A percentile compares a stretch with the other conserved stretches of the same genome.
phyloP scores from a whole-genome alignment of 2,888 invertebrate species.

The Zygogramma bicolorata region DNA sequence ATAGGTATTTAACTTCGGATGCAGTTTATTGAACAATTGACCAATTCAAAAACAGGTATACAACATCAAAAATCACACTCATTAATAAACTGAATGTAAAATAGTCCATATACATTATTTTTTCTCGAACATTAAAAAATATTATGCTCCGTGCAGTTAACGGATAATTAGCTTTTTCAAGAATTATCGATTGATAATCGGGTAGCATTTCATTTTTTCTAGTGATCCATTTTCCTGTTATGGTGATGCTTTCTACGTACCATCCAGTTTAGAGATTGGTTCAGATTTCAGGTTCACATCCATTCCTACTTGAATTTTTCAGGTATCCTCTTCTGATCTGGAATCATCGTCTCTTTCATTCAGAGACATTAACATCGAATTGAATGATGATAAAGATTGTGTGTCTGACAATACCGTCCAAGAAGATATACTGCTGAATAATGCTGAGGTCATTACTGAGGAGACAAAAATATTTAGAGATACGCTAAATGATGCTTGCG shows the following conservation, averaged over 20 bases:
- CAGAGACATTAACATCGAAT: neutral
- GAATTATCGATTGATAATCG: too few relatives aligned
- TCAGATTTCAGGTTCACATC: neutral
- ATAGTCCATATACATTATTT: too few relatives aligned
- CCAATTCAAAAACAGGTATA: too few relatives aligned
- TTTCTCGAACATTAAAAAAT: too few relatives aligned
- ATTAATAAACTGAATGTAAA: too few relatives aligned
- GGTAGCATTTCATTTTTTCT: neutral
- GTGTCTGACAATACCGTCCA: too few relatives aligned
- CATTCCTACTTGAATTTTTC: neutral
- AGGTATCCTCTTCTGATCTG: too few relatives aligned
- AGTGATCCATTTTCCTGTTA: neutral
- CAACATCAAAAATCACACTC: too few relatives aligned
- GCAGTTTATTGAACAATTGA: too few relatives aligned
- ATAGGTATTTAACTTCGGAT: too few relatives aligned
- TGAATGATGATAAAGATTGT: neutral
- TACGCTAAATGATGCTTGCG: neutral
- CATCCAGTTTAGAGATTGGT: neutral
- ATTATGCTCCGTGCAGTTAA: too few relatives aligned
- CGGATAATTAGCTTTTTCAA: too few relatives aligned
- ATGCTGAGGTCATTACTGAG: neutral
- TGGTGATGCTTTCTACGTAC: neutral
- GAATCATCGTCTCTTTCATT: neutral
- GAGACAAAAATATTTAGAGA: neutral
- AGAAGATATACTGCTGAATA: neutral